A percentile compares a stretch with the other conserved stretches of the same genome.
Conservation (phyloP, 1,140 invertebrate genomes). For the Tribolium castaneum region DNA sequence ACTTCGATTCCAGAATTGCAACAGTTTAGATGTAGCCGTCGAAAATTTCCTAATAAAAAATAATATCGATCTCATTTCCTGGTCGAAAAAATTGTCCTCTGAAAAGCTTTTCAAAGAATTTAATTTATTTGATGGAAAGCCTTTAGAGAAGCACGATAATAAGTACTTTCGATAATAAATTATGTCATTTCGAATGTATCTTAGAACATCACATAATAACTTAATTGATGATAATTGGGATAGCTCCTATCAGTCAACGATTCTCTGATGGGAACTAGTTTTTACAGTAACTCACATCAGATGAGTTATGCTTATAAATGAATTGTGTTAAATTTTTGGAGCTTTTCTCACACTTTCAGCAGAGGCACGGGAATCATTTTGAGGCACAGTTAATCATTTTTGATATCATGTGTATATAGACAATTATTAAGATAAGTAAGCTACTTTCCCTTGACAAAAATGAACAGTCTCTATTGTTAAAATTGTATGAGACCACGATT, state of each 20-base stretch:
- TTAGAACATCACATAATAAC: background rate
- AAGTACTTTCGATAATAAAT: background rate
- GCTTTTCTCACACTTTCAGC: conserved; percentile 20
- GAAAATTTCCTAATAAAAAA: too few species aligned
- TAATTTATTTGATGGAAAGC: too few species aligned
- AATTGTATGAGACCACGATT: background rate
- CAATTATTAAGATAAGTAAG: background rate
- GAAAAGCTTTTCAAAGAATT: too few species aligned
- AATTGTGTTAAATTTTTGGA: conserved; percentile 10
- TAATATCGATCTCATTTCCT: too few species aligned
- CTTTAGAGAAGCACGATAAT: too few species aligned
- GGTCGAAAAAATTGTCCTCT: too few species aligned
- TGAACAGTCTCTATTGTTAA: background rate
- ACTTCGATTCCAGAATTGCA: too few species aligned
- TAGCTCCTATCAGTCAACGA: background rate
- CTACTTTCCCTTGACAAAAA: background rate
- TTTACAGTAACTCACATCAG: conserved; percentile 17
- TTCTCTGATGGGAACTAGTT: conserved; percentile 11
- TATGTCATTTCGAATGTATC: background rate
- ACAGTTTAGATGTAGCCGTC: too few species aligned
- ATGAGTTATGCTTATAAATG: conserved; percentile 3
- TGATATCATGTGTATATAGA: background rate
- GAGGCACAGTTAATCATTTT: background rate
- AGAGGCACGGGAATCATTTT: conserved; percentile 9
- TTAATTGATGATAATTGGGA: background rate